Base-by-base conservation (phyloP, 2,888 invertebrate genomes). In the Calameuta filiformis region DNA sequence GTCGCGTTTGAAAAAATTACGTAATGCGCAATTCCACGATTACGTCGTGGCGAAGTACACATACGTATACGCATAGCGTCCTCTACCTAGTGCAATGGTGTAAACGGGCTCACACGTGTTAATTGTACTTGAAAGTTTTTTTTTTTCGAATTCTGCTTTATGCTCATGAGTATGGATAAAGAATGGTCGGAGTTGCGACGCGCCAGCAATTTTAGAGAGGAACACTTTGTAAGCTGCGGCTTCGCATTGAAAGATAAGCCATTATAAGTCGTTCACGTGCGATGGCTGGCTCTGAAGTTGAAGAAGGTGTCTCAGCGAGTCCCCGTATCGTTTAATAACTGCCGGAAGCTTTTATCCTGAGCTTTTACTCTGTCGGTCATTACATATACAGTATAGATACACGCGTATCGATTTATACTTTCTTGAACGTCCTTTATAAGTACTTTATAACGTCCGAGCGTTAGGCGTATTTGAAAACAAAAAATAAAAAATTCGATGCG, bases 171-270 rank as follows among this genome's bases (percentile, higher is more conserved):
- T 23, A 56, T 56, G 23, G 56, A 56, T 56, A 56, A 56, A 56
- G 15, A 56, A 23, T 23, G 56, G 23, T 23, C 56, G 56, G 2
- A 56, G 71, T 71, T 31, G 11, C 71, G 33, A 15, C 31, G 71
- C 71, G 31, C 30, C 71, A 35, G 33, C 71, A 35, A 71, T 71
- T 71, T 71, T 34, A 35, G 71, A 35, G 30, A 31, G 71, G 30
- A 15, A 71, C 9, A 71, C 71, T 71, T 71, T 71, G 12, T 71
- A 30, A 71, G 71, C 71, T 3, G 30, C 30, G 56, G 23, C 23
- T 71, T 34, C 71, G 9, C 71, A 71, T 71, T 71, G 71, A 71
- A 71, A 71, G 71, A 71, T 71, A 71, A 71, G 71, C 71, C 71
- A 35, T 34, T 71, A 30, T 71, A 71, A 71, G 71, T 71, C 30